A percentile compares a stretch with the other conserved stretches of the same genome.
These are phyloP conservation scores for Penelope pileata DNA, from an alignment of 2,113 vertebrate species.

Conservation along the genomic window DNA sequence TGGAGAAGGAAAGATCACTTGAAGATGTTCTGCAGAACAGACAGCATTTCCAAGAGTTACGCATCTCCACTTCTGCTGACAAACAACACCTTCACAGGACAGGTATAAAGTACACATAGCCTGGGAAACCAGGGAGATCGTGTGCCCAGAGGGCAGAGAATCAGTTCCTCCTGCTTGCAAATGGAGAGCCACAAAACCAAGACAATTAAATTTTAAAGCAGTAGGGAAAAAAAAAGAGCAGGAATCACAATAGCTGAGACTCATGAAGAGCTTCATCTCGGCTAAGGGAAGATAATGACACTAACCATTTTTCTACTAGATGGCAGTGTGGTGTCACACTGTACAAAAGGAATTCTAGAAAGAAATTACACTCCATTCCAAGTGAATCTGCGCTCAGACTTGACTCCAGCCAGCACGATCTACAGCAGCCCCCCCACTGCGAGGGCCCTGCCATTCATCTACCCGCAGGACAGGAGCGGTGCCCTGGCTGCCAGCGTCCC, in stretches of 20 bases:
- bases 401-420: conserved; percentile 28
- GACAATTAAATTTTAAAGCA: conserved; percentile 7
- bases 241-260: conserved; percentile 35
- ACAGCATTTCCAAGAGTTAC: fast-evolving
- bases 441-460: neutral
- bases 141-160: neutral
- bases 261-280: conserved; percentile 42
- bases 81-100: neutral
- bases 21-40: neutral
- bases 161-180: neutral
- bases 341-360: conserved; percentile 45
- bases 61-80: conserved; percentile 1
- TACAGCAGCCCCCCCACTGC: neutral
- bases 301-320: conserved; percentile 72
- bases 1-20: neutral
- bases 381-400: conserved; percentile 42
- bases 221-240: conserved; percentile 29
- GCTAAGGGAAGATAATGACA: conserved; percentile 10
- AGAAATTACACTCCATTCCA: conserved; percentile 50
- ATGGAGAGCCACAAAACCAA: neutral
- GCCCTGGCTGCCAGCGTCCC: neutral
- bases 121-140: neutral
- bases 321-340: conserved; percentile 72
- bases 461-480: neutral
- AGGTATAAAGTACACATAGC: neutral